Evolutionary conservation across 2,797 vertebrate species (phyloP).

Genomic region (Epinephelus malabaricus): DNA sequence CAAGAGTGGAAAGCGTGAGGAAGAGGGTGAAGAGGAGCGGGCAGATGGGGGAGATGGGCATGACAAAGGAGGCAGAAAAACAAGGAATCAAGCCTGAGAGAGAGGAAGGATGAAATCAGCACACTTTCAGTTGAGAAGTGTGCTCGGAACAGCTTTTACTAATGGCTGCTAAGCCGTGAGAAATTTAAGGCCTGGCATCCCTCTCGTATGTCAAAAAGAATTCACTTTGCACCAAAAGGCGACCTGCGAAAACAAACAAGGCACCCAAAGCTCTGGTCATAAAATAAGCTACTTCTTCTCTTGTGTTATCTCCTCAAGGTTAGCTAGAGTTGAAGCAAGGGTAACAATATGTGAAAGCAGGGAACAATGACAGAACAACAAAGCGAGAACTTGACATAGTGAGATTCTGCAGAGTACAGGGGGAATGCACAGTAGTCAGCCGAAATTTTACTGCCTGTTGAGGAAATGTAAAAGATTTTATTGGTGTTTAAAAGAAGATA

Average conservation of each 20-base stretch:
- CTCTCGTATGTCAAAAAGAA: constrained; percentile 63
- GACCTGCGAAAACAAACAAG: constrained; percentile 65
- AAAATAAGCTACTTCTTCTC: constrained; percentile 39
- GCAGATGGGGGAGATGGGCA: constrained; percentile 15
- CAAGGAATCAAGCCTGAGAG: background rate
- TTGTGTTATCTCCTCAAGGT: constrained; percentile 40
- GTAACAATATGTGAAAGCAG: background rate
- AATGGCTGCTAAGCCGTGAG: constrained; percentile 70
- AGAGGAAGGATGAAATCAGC: constrained; percentile 21
- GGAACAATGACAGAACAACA: constrained; percentile 2
- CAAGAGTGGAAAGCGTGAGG: constrained; percentile 14
- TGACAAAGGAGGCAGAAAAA: constrained; percentile 8
- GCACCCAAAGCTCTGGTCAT: constrained; percentile 25
- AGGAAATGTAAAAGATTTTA: constrained; percentile 84
- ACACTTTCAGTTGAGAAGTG: constrained; percentile 34
- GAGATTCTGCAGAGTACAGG: constrained; percentile 30
- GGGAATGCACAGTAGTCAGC: constrained; percentile 59
- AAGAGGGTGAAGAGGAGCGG: background rate
- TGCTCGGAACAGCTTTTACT: constrained; percentile 57
- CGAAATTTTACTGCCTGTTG: constrained; percentile 69
- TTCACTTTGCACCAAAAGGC: constrained; percentile 57
- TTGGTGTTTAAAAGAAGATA: constrained; percentile 73
- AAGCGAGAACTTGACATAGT: constrained; percentile 9
- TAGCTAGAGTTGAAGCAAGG: constrained; percentile 16
- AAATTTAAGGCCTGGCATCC: constrained; percentile 67